phyloP scores from a whole-genome alignment of 2,797 vertebrate genomes.

The Pangasius mekongensis region DNA sequence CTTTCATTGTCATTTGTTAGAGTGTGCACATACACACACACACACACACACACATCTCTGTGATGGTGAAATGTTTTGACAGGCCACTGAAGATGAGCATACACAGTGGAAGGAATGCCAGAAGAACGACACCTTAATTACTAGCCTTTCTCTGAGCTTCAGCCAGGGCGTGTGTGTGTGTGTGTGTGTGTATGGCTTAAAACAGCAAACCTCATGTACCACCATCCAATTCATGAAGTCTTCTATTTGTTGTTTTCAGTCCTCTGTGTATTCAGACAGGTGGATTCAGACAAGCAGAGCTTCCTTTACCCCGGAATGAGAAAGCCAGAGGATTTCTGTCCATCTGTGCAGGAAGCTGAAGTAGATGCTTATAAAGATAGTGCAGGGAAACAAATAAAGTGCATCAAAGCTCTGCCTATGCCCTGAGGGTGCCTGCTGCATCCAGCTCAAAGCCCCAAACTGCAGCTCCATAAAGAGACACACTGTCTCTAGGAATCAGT shows the following conservation, averaged over 20 bases:
- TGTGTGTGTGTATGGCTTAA: constrained; percentile 18
- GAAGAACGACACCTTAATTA: constrained; percentile 48
- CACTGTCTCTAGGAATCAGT: constrained; percentile 7
- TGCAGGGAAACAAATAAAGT: constrained; percentile 19
- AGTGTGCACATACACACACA: not conserved
- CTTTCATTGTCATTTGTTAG: constrained; percentile 19
- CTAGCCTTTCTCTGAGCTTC: constrained; percentile 40
- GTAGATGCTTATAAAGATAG: constrained; percentile 14
- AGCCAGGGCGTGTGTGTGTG: constrained; percentile 18
- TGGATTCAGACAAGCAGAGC: constrained; percentile 26
- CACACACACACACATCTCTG: not conserved
- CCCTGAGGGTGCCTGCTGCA: constrained; percentile 18
- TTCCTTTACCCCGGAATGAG: constrained; percentile 16
- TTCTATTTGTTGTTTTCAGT: constrained; percentile 35
- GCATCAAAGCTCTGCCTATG: constrained; percentile 27
- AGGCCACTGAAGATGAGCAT: constrained; percentile 44
- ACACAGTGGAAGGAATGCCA: constrained; percentile 42
- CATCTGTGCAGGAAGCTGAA: constrained; percentile 27
- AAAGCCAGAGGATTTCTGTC: constrained; percentile 35
- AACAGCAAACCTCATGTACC: constrained; percentile 35
- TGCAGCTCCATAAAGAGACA: not conserved
- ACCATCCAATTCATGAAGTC: constrained; percentile 28
- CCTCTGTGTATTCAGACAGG: constrained; percentile 36
- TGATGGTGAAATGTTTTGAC: constrained; percentile 48
- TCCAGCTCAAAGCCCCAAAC: constrained; percentile 23